Base-by-base conservation (phyloP, 2,797 vertebrate species). In the Hylomyscus alleni region DNA sequence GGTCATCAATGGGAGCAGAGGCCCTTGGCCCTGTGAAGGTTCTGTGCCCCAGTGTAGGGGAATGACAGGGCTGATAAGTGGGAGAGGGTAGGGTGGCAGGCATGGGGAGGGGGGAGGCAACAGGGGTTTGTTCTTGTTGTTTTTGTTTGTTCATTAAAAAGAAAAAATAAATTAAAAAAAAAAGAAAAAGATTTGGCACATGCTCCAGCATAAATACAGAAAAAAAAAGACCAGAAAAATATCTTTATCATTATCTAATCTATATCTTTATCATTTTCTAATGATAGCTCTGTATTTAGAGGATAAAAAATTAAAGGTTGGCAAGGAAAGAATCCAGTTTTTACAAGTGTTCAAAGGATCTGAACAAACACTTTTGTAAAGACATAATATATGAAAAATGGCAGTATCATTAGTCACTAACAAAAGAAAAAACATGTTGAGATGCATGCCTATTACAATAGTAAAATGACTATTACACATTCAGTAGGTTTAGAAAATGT, bases 301-400 rank as follows among this genome's bases (percentile, higher is more conserved):
- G 26, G 54, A 84, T 81, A 94, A 90, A 62, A 6, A n/a, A 65
- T 47, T 7, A 58, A 89, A 93, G 72, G 19, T 56, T 34, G 17
- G 2, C 40, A 94, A 37, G 77, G 54, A 96, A 81, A 91, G 9
- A 83, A 93, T 75, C 0, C 14, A 67, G 5, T 26, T 80, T 78
- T 94, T 72, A 69, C 14, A 80, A 94, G 69, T 37, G 17, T 62
- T 9, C 37, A 83, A 95, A 89, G 91, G 58, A 93, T 83, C 19
- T 93, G 4, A 86, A 78, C 14, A 83, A 75, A 80, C 22, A 80
- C 2, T 91, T 93, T 65, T 86, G 10, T 22, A 75, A 93, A 95
- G n/a, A 93, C 77, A 91, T 65, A 62, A 69, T 58, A 93, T 4
- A 93, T 50, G 37, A 89, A 92, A 94, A 56, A 80, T 91, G 31